These are phyloP conservation scores for Fissipunctia ypsillon DNA, from an alignment of 2,888 invertebrate species.

Conservation along the genomic window DNA sequence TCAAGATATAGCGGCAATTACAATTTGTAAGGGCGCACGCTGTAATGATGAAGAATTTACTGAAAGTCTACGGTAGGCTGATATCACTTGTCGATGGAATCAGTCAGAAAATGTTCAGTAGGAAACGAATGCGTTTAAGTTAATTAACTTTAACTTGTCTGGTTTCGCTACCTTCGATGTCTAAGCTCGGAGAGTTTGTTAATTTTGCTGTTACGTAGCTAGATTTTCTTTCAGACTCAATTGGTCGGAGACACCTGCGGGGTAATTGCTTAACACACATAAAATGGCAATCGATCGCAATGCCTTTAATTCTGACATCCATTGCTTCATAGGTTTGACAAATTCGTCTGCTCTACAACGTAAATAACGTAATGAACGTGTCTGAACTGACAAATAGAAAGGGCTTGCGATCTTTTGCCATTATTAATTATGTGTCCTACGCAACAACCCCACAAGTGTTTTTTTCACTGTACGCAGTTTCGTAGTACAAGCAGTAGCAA, in stretches of 20 bases:
- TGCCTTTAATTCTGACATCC: not conserved
- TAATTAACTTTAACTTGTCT: not conserved
- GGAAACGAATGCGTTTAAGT: not conserved
- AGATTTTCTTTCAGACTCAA: not conserved
- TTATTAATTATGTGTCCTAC: not conserved
- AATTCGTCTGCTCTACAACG: not conserved
- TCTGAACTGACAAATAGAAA: too few species aligned
- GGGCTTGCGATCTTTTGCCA: not conserved
- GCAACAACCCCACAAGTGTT: too few species aligned
- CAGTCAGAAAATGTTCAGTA: not conserved
- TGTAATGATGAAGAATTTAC: conserved; percentile 11
- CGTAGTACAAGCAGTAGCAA: too few species aligned
- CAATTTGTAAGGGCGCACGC: conserved; percentile 34
- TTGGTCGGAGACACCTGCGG: not conserved
- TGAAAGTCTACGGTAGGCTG: not conserved
- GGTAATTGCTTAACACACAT: not conserved
- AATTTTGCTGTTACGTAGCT: not conserved
- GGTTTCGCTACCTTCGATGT: not conserved
- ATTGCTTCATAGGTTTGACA: not conserved
- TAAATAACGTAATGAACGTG: too few species aligned
- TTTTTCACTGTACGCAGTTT: not conserved
- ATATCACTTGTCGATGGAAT: not conserved
- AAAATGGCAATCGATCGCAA: not conserved
- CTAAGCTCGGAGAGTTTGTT: not conserved
- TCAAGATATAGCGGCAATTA: conserved; percentile 63